A percentile compares a stretch with the other conserved stretches of the same genome.
Evolutionary conservation across 2,113 vertebrate genomes (phyloP).

Genomic region (Ivindomyrus marchei): DNA sequence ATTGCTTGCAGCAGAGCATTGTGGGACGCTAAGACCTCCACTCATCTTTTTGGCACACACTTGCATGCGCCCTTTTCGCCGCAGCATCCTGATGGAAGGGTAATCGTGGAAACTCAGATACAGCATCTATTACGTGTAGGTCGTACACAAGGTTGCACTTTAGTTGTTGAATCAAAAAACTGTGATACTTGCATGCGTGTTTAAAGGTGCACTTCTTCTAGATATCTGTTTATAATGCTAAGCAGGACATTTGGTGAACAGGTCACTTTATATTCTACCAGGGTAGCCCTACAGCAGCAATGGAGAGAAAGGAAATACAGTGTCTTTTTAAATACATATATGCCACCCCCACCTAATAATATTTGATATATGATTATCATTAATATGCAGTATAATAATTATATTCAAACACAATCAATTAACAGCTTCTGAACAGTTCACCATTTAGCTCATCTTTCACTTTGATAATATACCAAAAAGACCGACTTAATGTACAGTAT

Average conservation of each 20-base stretch:
- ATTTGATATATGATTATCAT: neutral
- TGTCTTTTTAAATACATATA: neutral
- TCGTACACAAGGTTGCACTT: slow-evolving; percentile 1
- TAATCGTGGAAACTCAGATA: slow-evolving; percentile 5
- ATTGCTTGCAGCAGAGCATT: slow-evolving; percentile 43
- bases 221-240: neutral
- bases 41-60: slow-evolving; percentile 39
- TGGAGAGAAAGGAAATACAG: neutral
- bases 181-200: neutral
- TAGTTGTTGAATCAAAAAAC: neutral
- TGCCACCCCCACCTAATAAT: neutral
- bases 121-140: neutral
- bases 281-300: neutral
- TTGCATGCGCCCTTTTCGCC: neutral
- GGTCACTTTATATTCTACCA: neutral
- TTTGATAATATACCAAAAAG: neutral
- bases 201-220: neutral
- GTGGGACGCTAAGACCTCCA: slow-evolving; percentile 32
- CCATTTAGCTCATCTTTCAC: slow-evolving; percentile 5
- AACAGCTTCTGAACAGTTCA: neutral
- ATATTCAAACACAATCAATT: neutral
- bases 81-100: neutral
- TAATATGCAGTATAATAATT: neutral
- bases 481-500: neutral
- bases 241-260: neutral